phyloP scores from a whole-genome alignment of 2,113 vertebrate species.

The Anolis sagrei region DNA sequence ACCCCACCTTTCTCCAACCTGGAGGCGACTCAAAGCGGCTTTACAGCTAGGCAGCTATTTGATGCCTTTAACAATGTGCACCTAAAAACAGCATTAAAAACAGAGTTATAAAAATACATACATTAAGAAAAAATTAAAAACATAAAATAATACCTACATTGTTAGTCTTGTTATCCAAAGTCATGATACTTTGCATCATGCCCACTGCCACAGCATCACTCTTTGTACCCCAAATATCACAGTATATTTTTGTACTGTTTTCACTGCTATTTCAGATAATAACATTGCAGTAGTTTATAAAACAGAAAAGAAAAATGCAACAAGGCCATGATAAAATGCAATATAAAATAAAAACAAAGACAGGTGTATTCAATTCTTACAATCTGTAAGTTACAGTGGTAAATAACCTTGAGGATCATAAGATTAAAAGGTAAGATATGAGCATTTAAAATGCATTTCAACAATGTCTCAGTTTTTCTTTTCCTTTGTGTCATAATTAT shows the following conservation, averaged over 20 bases:
- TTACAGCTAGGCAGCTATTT: no score
- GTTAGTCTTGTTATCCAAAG: no score
- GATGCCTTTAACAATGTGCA: no score
- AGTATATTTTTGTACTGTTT: neutral
- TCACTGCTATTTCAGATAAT: neutral
- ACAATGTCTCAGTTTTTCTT: neutral
- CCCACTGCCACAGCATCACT: neutral
- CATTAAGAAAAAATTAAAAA: no score
- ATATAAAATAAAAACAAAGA: neutral
- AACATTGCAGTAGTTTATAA: neutral
- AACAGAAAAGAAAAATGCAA: neutral
- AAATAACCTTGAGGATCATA: neutral
- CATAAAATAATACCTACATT: no score
- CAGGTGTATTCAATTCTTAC: no score
- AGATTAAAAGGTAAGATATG: neutral
- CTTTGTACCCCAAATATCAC: neutral
- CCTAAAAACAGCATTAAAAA: no score
- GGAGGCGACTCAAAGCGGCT: no score
- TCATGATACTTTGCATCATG: neutral
- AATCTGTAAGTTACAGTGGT: neutral
- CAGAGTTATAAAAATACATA: no score
- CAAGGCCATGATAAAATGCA: neutral
- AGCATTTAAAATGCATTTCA: neutral
- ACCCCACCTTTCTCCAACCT: no score
- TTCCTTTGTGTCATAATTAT: neutral